Evolutionary conservation across 2,888 invertebrate genomes (phyloP).

Genomic region (Ryuthela nishihirai): DNA sequence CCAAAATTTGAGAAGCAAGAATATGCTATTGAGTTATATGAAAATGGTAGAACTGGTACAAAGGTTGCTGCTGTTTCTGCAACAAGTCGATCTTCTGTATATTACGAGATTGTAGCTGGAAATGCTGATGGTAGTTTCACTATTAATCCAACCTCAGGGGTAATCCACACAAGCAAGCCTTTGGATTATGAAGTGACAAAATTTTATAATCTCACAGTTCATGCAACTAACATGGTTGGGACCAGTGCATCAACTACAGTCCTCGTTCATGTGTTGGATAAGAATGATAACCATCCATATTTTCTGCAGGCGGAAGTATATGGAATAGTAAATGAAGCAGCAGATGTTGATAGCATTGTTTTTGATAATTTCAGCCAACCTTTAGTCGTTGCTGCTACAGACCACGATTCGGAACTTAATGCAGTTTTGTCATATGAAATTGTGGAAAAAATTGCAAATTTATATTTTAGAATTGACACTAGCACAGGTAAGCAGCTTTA

Average conservation of each 20-base stretch:
- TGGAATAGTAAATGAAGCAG: slow-evolving; percentile 71
- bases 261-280: slow-evolving; percentile 78
- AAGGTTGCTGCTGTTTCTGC: slow-evolving; percentile 63
- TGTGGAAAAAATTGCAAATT: slow-evolving; percentile 69
- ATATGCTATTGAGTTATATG: slow-evolving; percentile 68
- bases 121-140: slow-evolving; percentile 68
- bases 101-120: slow-evolving; percentile 74
- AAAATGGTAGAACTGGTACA: slow-evolving; percentile 76
- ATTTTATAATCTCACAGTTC: slow-evolving; percentile 39
- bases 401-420: slow-evolving; percentile 82
- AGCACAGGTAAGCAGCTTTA: slow-evolving; percentile 65
- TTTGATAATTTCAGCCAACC: slow-evolving; percentile 65
- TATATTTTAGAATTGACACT: slow-evolving; percentile 78
- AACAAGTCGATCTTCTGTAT: slow-evolving; percentile 71
- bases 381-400: slow-evolving; percentile 76
- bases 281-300: slow-evolving; percentile 77
- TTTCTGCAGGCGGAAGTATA: slow-evolving; percentile 58
- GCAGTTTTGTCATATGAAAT: slow-evolving; percentile 80
- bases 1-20: slow-evolving; percentile 59
- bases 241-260: slow-evolving; percentile 67
- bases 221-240: slow-evolving; percentile 68
- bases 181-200: slow-evolving; percentile 44
- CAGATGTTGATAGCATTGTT: slow-evolving; percentile 68
- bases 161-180: slow-evolving; percentile 48
- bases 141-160: slow-evolving; percentile 81